Base-by-base conservation (phyloP, 2,888 invertebrate genomes). In the Drosophila merina region DNA sequence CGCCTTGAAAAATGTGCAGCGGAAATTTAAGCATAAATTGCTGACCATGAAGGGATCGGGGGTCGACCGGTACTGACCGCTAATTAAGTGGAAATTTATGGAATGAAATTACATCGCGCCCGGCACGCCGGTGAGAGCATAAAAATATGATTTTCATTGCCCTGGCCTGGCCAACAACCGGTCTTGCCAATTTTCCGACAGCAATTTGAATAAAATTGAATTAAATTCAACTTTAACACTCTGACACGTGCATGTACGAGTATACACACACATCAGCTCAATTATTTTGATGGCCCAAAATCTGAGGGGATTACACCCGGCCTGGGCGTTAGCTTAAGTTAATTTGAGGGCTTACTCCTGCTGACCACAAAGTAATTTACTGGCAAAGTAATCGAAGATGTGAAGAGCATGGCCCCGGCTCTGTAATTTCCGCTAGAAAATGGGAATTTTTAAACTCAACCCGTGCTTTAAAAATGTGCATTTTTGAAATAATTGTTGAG, bases 1-100 rank as follows among this genome's bases (percentile, higher is more conserved):
- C 77, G 86, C 82, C 85, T 82, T 82, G 85, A 82, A 85, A 85
- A 82, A 79, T 82, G 76, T 76, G 79, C 82, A 79, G 47, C 85
- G 82, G 85, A 82, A 82, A 82, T 85, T 85, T 82, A 82, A 82
- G 73, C 79, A 77, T 74, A 85, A 85, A 82, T 82, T 82, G 70
- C 75, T 79, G 77, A 77, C 83, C 83, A 73, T 75, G 62, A 74
- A 68, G 66, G 58, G 47, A 36, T 2, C 7, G 44, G 4, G 8
- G 6, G 12, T 25, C n/a, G 26, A 3, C 55, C 64, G 76, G 67
- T 57, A 33, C 50, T 57, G 57, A 63, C 59, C 48, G 72, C 86
- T 83, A 86, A 84, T 84, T 84, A 84, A 84, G 77, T 80, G 83
- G 86, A 83, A 86, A 86, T 80, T 83, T 85, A 82, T 80, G 83